phyloP scores from a whole-genome alignment of 2,113 vertebrate genomes.

The Oncorhynchus tshawytscha region DNA sequence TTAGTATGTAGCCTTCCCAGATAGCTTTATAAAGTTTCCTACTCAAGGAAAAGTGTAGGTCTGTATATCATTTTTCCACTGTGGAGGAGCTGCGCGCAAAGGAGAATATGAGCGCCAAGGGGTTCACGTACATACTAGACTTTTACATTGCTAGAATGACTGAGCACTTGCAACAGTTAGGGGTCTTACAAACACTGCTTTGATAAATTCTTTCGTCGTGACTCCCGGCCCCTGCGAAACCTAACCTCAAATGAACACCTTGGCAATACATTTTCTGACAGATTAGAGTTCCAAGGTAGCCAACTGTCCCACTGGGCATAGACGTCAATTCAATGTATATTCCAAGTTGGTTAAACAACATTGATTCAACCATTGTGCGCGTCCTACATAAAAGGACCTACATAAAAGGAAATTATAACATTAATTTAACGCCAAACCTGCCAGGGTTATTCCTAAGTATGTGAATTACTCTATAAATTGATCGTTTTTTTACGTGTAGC shows the following conservation, averaged over 20 bases:
- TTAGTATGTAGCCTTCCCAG: background rate
- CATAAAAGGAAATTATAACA: no score
- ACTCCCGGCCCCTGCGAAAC: constrained; percentile 43
- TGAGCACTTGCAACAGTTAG: constrained; percentile 3
- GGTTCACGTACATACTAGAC: background rate
- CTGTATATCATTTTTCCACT: no score
- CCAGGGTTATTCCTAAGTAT: no score
- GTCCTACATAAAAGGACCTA: no score
- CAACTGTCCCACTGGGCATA: no score
- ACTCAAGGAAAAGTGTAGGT: background rate
- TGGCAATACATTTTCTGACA: constrained; percentile 57
- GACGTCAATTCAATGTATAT: no score
- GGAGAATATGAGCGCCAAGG: background rate
- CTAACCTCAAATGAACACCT: constrained; percentile 63
- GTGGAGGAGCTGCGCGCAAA: background rate
- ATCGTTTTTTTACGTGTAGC: no score
- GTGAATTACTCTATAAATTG: no score
- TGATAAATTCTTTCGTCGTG: constrained; percentile 63
- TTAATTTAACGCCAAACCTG: no score
- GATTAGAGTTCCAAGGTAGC: background rate
- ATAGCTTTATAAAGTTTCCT: background rate
- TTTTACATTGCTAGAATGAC: constrained; percentile 1
- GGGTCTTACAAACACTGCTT: constrained; percentile 31
- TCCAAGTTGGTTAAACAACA: no score
- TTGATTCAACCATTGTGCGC: no score